These are phyloP conservation scores for Cavia aperea DNA, from an alignment of 2,113 vertebrate species.

Conservation along the genomic window DNA sequence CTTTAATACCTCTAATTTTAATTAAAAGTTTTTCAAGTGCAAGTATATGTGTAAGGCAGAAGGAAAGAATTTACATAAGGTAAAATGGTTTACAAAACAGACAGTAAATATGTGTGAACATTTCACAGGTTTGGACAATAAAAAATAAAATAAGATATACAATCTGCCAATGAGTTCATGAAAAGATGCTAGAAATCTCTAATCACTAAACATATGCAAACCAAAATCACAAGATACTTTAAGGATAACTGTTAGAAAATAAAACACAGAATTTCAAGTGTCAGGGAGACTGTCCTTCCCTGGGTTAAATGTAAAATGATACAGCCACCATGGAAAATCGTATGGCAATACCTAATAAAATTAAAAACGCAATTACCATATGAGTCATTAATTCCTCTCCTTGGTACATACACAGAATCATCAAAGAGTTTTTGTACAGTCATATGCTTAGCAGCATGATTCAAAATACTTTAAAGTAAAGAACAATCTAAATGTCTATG, in stretches of 20 bases:
- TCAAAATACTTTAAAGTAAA: not conserved
- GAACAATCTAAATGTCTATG: not conserved
- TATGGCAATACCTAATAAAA: not conserved
- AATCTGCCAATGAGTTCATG: not conserved
- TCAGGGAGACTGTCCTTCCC: not conserved
- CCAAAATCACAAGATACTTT: not conserved
- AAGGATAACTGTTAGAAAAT: not conserved
- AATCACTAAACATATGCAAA: not conserved
- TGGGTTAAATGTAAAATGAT: not conserved
- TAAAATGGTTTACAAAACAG: not conserved
- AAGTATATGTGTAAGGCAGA: not conserved
- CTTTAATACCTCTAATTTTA: not conserved
- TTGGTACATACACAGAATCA: not conserved
- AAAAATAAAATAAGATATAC: not conserved
- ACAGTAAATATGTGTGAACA: not conserved
- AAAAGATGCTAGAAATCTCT: not conserved
- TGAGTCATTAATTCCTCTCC: not conserved
- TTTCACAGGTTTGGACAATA: not conserved
- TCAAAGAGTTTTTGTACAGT: not conserved
- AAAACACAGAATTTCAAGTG: not conserved
- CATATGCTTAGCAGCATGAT: not conserved
- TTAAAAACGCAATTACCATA: not conserved
- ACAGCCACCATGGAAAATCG: not conserved
- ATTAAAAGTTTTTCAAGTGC: not conserved
- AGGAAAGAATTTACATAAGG: not conserved